Base-by-base conservation (phyloP, 2,797 vertebrate species). In the Tiaroga cobitis region DNA sequence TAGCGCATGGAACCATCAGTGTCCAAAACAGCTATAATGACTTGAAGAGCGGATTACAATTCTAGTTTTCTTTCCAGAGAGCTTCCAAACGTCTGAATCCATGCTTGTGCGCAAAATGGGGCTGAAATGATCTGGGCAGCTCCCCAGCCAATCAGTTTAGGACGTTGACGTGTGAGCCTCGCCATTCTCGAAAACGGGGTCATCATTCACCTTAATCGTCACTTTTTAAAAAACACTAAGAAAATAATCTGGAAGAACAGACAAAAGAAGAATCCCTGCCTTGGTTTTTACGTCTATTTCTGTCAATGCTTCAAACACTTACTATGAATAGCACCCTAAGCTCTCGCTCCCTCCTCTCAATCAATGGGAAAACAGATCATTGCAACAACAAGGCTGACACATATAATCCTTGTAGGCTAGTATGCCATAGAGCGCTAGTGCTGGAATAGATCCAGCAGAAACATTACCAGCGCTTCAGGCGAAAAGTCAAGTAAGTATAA, bases 51-150 rank as follows among this genome's bases (percentile, higher is more conserved):
- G 85, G 65, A 87, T 88, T 78, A 67, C 78, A 86, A 74, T 72
- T 56, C 69, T 56, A 5, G 63, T 83, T 37, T 37, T 88, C 72
- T 78, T 76, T 67, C 63, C 46, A 39, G 74, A 80, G 68, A 85
- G 80, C 69, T 21, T 87, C 54, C 69, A 77, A 86, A 83, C 75
- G 78, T 41, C 82, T 88, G 87, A 87, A 82, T 86, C 75, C 67
- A 43, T 90, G 83, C 90, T 84, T 63, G 83, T 84, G 83, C 83
- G 77, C 80, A 88, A 91, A 89, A 85, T 69, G 83, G 89, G 87
- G 87, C 83, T 89, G 84, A 91, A 87, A 93, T 92, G 85, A 80
- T 88, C 34, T 84, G 83, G 83, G 79, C 83, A 91, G 89, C 91
- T 90, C 89, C 84, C 84, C 86, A 76, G 65, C 89, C 88, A 70